phyloP scores from a whole-genome alignment of 2,888 invertebrate species.

The Branchipolynoe longqiensis region DNA sequence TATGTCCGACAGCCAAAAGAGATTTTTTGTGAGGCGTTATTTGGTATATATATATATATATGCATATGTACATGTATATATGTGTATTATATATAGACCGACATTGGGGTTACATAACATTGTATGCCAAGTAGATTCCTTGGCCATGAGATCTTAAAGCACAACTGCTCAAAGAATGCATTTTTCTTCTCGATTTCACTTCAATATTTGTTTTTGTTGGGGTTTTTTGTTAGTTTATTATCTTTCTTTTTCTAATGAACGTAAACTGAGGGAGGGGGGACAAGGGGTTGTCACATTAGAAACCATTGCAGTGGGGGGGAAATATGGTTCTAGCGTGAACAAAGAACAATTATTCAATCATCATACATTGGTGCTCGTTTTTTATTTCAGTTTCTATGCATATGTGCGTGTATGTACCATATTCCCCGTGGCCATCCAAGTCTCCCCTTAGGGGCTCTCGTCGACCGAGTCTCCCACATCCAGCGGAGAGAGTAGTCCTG shows the following conservation, averaged over 20 bases:
- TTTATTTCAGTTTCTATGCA: slow-evolving; percentile 46
- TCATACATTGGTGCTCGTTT: slow-evolving; percentile 48
- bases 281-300: no score
- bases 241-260: no score
- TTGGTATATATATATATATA: slow-evolving; percentile 10
- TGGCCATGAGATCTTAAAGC: slow-evolving; percentile 44
- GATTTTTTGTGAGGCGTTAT: slow-evolving; percentile 35
- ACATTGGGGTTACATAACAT: background rate
- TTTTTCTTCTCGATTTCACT: background rate
- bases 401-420: background rate
- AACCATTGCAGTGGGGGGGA: background rate
- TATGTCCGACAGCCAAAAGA: slow-evolving; percentile 52
- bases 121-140: slow-evolving; percentile 26
- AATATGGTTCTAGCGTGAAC: background rate
- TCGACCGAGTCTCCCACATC: background rate
- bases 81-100: background rate
- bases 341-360: slow-evolving; percentile 33
- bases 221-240: background rate
- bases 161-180: slow-evolving; percentile 56
- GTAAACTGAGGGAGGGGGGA: no score
- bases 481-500: background rate
- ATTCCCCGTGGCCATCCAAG: slow-evolving; percentile 5
- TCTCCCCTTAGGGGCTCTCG: background rate
- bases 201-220: background rate
- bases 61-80: background rate